Evolutionary conservation across 2,113 vertebrate genomes (phyloP), one percentile per base, ranked within the genome.

Genomic region (Embiotoca jacksoni): DNA sequence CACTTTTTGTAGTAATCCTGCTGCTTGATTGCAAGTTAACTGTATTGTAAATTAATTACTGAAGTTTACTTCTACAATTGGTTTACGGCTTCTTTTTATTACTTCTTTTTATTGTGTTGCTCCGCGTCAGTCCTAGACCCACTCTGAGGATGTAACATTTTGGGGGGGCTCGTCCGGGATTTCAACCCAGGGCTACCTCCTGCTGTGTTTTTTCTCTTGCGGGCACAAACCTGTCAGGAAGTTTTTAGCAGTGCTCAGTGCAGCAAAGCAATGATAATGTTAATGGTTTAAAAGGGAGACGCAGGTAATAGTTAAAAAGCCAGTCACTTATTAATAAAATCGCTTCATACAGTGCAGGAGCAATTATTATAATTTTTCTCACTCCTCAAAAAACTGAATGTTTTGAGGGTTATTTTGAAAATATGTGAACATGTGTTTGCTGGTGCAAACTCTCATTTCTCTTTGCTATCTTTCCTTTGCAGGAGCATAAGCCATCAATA

Each of bases 201-300:
- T 54, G 47, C 63, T 63, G 50, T 70, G 23, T 23, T 23, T 62
- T 33, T 7, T 44, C 52, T 55, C 60, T 50, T 15, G 23, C 5
- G 53, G 33, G 35, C 2, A 57, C 31, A 39, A 73, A 82, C 65
- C 73, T 63, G 83, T 69, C 60, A 57, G 39, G 39, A 6, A 15
- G 67, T 52, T 37, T 1, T 52, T 36, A 54, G 58, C 71, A 32
- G 62, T 1, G 49, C 39, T 60, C 52, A 57, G 62, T 8, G 41
- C 61, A 49, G 58, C 33, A 65, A 53, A 60, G 59, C 37, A 59
- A 57, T n/a, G 66, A 57, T 15, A 39, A 41, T 46, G 59, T 79
- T 60, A 81, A 70, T 62, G 57, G 59, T 37, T 63, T 57, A 82
- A 30, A 1, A 35, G 70, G 31, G 13, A n/a, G 8, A 57, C 63